Base-by-base conservation (phyloP, 2,888 invertebrate species). In the Phymatocera aterrima region DNA sequence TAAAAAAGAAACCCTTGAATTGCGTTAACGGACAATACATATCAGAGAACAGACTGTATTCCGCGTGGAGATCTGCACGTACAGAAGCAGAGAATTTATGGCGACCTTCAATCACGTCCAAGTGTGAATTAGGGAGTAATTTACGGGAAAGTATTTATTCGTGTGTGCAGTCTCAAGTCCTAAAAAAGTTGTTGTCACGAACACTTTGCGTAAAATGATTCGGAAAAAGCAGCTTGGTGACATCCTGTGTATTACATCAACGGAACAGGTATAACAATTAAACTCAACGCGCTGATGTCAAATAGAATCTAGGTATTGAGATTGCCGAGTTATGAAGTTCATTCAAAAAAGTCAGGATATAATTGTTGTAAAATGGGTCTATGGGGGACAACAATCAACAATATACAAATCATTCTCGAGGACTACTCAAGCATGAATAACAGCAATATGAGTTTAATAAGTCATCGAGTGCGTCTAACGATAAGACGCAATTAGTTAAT, bases 251-350 rank as follows among this genome's bases (percentile, higher is more conserved):
- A 40, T 75, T 57, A 40, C 57, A 57, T 57, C 57, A 75, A 57
- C 57, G 54, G 74, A 34, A 57, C 37, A 34, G 24, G 57, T 57
- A 51, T 8, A 75, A 57, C 74, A 57, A 75, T 75, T 75, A 21
- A n/a, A 75, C 12, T 37, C 15, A 28, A 75, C 74, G 40, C 40
- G 57, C 15, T 75, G 28, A 24, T 40, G n/a, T 57, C 40, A 57
- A 60, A 57, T 40, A 40, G 37, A 37, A 46, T 51, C 34, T 72
- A 18, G 31, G n/a, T n/a, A n/a, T n/a, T 2, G 54, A 34, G 31
- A 72, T 72, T 28, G 21, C 72, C 31, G 34, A 72, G 31, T n/a
- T 68, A 24, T 24, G 28, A 28, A 4, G 54, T 24, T 10, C 40
- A 37, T 34, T 68, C 28, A 68, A 43, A 46, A 68, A 28, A n/a